Base-by-base conservation (phyloP, 1,140 invertebrate species). In the Aphis gossypii region DNA sequence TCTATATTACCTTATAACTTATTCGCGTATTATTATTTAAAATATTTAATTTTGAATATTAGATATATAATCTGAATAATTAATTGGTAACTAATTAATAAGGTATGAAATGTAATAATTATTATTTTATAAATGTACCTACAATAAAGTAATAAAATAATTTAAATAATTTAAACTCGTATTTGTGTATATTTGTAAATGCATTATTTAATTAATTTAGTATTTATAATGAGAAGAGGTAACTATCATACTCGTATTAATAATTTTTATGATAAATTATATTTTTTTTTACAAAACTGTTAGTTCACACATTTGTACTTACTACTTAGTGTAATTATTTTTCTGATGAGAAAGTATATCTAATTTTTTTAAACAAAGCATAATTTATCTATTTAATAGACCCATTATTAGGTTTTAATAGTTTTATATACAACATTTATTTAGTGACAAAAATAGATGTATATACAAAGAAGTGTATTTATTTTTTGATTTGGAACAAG, bases 291-390 rank as follows among this genome's bases (percentile, higher is more conserved):
- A 3, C 30, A 46, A 30, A 48, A 48, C 11, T 35, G 6, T 18
- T 46, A n/a, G 25, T 48, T 41, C 38, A 87, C 5, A 46, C 25
- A 87, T 48, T 88, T 88, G 18, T 38, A 88, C 48, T 35, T 41
- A 38, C 23, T 56, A 88, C 48, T 35, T 41, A 38, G 54, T 56
- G 25, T 14, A 25, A 89, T 89, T 2, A 38, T 56, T 38, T n/a
- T 89, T 38, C 8, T 56, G n/a, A 88, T 30, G 46, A 88, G 86
- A 88, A 88, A 88, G 86, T 48, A 88, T 88, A 21, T 11, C 44
- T 88, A 88, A 88, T 88, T 88, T 54, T 89, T 56, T 54, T 89
- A 54, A 89, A 54, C 11, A 46, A 38, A 54, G 9, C 48, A 38
- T 87, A 5, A 87, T n/a, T 48, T 56, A 41, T 21, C 20, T 23